Evolutionary conservation across 2,113 vertebrate genomes (phyloP).

Genomic region (Plotosus lineatus): DNA sequence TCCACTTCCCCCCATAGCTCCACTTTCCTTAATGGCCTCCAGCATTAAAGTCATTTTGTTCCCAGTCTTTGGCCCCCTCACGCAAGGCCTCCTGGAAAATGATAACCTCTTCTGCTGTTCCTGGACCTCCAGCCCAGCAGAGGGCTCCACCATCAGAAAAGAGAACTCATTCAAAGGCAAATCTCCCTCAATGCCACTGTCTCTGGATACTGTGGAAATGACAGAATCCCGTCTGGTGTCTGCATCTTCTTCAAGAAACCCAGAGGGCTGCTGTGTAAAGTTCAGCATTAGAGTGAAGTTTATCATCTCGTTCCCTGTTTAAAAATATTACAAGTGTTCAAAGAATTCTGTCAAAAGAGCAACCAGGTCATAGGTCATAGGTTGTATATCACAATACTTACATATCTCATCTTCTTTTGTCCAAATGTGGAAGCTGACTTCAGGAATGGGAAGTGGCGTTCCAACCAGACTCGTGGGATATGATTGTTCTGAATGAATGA

Average conservation of each 20-base stretch:
- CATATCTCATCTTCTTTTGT: constrained; percentile 78
- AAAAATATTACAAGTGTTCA: background rate
- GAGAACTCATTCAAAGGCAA: constrained; percentile 57
- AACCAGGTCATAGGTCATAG: background rate
- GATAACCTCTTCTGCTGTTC: constrained; percentile 52
- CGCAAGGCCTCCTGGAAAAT: constrained; percentile 71
- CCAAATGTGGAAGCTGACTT: constrained; percentile 83
- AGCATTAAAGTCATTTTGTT: constrained; percentile 66
- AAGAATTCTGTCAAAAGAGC: background rate
- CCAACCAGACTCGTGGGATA: background rate
- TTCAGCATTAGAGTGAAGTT: constrained; percentile 67
- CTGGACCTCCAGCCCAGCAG: background rate
- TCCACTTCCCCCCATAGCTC: background rate
- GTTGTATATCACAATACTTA: constrained; percentile 59
- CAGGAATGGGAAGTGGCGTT: constrained; percentile 74
- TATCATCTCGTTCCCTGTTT: constrained; percentile 78
- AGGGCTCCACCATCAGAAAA: background rate
- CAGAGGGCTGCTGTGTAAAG: constrained; percentile 9
- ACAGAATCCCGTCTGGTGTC: constrained; percentile 30
- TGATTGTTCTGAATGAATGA: constrained; percentile 34
- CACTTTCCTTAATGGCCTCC: constrained; percentile 56
- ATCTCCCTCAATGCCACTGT: constrained; percentile 80
- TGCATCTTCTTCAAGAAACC: constrained; percentile 11
- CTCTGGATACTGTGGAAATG: constrained; percentile 71
- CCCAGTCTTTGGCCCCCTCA: constrained; percentile 63